Evolutionary conservation across 2,113 vertebrate genomes (phyloP).

Genomic region (Xiphophorus couchianus): DNA sequence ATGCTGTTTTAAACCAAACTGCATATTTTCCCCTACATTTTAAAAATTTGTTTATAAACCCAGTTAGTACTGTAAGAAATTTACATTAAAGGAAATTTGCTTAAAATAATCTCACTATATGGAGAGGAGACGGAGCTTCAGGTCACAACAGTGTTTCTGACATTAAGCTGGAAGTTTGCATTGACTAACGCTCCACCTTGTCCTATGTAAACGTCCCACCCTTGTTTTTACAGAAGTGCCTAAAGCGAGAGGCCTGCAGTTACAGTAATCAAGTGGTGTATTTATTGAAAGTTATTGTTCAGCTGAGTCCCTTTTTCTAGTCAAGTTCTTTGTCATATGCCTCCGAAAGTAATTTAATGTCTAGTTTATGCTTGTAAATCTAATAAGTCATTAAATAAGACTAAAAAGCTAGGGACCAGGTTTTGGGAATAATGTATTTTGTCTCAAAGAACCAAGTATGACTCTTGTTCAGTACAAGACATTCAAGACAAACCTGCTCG

Average conservation of each 20-base stretch:
- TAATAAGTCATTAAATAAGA: slow-evolving; percentile 1
- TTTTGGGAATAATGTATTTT: background rate
- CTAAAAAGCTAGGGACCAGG: background rate
- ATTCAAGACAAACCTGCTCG: slow-evolving; percentile 32
- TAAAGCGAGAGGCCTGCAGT: slow-evolving; percentile 14
- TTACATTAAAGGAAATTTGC: background rate
- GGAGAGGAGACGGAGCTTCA: background rate
- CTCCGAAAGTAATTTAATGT: background rate
- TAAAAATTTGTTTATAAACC: background rate
- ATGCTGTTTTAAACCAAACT: background rate
- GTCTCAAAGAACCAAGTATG: background rate
- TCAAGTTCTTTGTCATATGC: background rate
- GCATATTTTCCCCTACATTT: background rate
- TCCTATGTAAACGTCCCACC: slow-evolving; percentile 47
- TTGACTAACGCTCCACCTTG: slow-evolving; percentile 22
- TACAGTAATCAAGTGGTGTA: background rate
- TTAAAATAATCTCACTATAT: background rate
- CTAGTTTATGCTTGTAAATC: background rate
- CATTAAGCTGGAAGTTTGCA: slow-evolving; percentile 3
- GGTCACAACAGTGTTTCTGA: background rate
- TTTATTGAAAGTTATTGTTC: background rate
- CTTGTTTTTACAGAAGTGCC: slow-evolving; percentile 33
- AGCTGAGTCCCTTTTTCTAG: background rate
- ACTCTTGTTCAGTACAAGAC: background rate
- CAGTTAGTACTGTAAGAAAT: background rate